Base-by-base conservation (phyloP, 2,888 invertebrate genomes). In the Noctua pronuba region DNA sequence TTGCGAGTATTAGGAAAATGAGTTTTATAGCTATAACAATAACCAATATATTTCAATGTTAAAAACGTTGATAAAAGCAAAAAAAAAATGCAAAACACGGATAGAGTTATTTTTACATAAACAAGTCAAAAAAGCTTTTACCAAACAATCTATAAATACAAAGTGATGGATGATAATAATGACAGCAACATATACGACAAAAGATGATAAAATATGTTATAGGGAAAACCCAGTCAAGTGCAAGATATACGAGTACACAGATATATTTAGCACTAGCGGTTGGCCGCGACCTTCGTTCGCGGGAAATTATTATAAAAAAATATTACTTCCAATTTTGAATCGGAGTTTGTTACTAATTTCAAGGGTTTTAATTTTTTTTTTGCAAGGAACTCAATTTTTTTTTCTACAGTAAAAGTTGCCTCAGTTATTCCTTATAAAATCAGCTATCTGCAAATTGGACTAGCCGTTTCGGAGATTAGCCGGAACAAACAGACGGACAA, bases 81-180 rank as follows among this genome's bases (percentile, higher is more conserved):
- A 64, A 64, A 2, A 2, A 62, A 35, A 6, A 24, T 13, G 24
- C 5, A 18, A 21, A 60, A 21, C 4, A 68, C 1, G 31, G 49
- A 52, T 21, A 49, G 18, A 41, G 13, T 6, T 18, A 13, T 52
- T 69, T 35, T 24, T 38, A 64, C 8, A 18, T 21, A 21, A 31
- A 2, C 31, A 52, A 41, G 6, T 7, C 13, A 4, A 64, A 52
- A 66, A 64, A 72, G 35, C 21, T 46, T 70, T 71, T 35, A 31
- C 28, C 60, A 8, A 44, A 21, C 49, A 52, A 52, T 16, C 58
- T 67, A 44, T 70, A 60, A 73, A 80, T 35, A 60, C 49, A 58
- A 66, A 44, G 41, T 73, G 73, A 82, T 68, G 31, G 75, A 72
- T 82, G 67, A 76, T n/a, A 69, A 44, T 38, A 13, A 41, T 16